Evolutionary conservation across 2,113 vertebrate species (phyloP).

Genomic region (Tamias sibiricus): DNA sequence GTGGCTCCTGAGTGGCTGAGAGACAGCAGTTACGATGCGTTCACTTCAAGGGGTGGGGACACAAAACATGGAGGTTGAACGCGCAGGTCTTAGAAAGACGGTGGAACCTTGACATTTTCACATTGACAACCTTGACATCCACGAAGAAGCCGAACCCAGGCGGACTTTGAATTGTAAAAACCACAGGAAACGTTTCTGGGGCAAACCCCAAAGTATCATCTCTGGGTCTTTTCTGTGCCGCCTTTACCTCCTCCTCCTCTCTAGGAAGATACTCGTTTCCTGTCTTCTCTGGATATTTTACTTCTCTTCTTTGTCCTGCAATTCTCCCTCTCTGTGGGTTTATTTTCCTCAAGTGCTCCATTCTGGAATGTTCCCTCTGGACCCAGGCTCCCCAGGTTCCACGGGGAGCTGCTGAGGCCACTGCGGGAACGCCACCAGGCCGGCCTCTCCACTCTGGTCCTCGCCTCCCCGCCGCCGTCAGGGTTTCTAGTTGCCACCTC

Average conservation of each 20-base stretch:
- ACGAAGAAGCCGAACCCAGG: not conserved
- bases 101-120: not conserved
- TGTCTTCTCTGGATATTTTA: not conserved
- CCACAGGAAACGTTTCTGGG: not conserved
- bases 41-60: not conserved
- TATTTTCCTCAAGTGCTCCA: not conserved
- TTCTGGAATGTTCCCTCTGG: not conserved
- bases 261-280: not conserved
- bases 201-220: not conserved
- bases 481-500: not conserved
- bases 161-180: not conserved
- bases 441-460: too few species aligned
- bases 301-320: not conserved
- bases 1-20: not conserved
- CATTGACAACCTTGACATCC: not conserved
- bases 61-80: not conserved
- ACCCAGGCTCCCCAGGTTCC: not conserved
- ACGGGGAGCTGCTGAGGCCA: too few species aligned
- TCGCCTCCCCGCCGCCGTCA: not conserved
- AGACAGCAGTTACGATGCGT: not conserved
- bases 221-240: not conserved
- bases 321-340: not conserved
- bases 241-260: not conserved
- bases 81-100: not conserved
- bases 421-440: too few species aligned